Base-by-base conservation (phyloP, 2,113 vertebrate genomes). In the Plestiodon gilberti region DNA sequence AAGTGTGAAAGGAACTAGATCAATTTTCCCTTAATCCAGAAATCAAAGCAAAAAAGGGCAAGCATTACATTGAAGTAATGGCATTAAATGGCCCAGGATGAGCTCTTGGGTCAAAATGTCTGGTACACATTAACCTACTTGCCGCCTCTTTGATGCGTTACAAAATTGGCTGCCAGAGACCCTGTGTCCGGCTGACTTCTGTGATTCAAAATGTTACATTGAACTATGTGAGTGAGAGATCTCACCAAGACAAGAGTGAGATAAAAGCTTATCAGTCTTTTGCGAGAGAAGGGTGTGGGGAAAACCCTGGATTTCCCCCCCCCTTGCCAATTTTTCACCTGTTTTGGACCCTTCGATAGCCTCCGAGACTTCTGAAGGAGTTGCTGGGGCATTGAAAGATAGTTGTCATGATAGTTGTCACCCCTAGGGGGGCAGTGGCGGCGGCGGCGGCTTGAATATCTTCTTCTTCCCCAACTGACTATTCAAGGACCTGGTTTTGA, bases 21-120 rank as follows among this genome's bases (percentile, higher is more conserved):
- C 89, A 87, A 3, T 0, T 83, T 4, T 67, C 22, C 43, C 18
- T 86, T 1, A 2, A 4, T 9, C n/a, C 77, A 15, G 38, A 70
- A 79, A 69, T 64, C 2, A 89, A 90, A 90, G 43, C 77, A 92
- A 83, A 59, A n/a, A 89, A 1, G 76, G 3, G 9, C 61, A 71
- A 73, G 82, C 57, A 2, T 8, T 30, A 9, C 5, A 73, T 40
- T 52, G 73, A 74, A 25, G 3, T 48, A 28, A 20, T n/a, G 18
- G 35, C 61, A 64, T 38, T 30, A 69, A 55, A 52, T 48, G 25
- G 64, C 20, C 1, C 48, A 69, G 52, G 69, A 57, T 67, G 22
- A 57, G 4, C 0, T 57, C 33, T 6, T 55, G 17, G 23, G 9
- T 22, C 59, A 48, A 13, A 57, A 59, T 59, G 28, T 55, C 22